These are phyloP conservation scores for Myripristis murdjan DNA, from an alignment of 2,797 vertebrate species.

Conservation along the genomic window DNA sequence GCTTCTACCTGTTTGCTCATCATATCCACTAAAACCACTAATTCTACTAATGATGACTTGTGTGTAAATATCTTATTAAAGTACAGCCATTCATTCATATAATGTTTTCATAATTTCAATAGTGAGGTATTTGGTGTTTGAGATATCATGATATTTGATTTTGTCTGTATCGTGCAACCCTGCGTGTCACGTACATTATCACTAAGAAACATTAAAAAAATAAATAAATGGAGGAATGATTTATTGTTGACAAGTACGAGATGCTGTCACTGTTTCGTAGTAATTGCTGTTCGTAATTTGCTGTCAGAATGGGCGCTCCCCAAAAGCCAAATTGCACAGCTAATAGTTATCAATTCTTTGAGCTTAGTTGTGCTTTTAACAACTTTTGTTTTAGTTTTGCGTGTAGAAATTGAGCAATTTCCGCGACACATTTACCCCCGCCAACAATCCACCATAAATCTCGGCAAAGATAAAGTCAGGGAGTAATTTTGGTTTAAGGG, in stretches of 20 bases:
- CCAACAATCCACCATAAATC: slow-evolving; percentile 54
- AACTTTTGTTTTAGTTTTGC: slow-evolving; percentile 39
- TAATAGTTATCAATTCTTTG: slow-evolving; percentile 21
- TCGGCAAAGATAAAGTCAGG: slow-evolving; percentile 53
- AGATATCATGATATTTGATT: no score
- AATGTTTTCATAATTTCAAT: no score
- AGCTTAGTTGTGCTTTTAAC: slow-evolving; percentile 34
- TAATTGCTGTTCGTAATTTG: slow-evolving; percentile 13
- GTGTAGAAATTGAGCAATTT: slow-evolving; percentile 36
- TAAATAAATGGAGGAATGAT: neutral
- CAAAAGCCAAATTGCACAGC: no score
- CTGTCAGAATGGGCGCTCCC: no score
- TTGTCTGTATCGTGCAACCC: no score
- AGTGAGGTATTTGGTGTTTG: no score
- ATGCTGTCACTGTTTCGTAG: neutral
- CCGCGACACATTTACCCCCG: slow-evolving; percentile 10
- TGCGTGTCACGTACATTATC: neutral
- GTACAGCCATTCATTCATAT: no score
- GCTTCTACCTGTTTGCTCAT: no score
- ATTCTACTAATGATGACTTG: no score
- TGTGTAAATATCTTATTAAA: no score
- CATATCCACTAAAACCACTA: no score
- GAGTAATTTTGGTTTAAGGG: slow-evolving; percentile 63
- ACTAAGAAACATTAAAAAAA: neutral
- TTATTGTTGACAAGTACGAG: neutral